Base-by-base conservation (phyloP, 2,888 invertebrate species). In the Disparrhopalites patrizii region DNA sequence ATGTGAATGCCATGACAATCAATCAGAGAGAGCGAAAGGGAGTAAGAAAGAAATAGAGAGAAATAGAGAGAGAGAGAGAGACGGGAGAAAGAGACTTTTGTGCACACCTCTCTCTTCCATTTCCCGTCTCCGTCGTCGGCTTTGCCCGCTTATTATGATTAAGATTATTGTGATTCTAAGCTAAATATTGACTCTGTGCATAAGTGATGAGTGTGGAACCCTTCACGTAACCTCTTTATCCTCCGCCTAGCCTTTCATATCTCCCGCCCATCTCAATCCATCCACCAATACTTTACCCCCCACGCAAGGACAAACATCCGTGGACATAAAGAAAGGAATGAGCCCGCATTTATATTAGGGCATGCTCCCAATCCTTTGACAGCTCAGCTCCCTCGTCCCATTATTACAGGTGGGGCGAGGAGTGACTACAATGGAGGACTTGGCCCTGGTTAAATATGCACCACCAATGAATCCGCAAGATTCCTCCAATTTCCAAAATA, bases 151-250 rank as follows among this genome's bases (percentile, higher is more conserved):
- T n/a, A n/a, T n/a, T n/a, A n/a, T n/a, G n/a, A n/a, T n/a, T n/a
- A n/a, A n/a, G n/a, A n/a, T n/a, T n/a, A n/a, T n/a, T n/a, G n/a
- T n/a, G n/a, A 60, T 47, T 43, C 60, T 40, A 60, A 31, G 31
- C 43, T 60, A 60, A 60, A 60, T 60, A 60, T 60, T 60, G 43
- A 47, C n/a, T 18, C 47, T 40, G 60, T 40, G 60, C 43, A 60
- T 60, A 60, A 60, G 40, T 60, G 43, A 60, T 60, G 13, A 60
- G 30, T 40, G 38, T n/a, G 36, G 8, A n/a, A n/a, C n/a, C n/a
- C n/a, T n/a, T n/a, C n/a, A n/a, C n/a, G n/a, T n/a, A n/a, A n/a
- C n/a, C n/a, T 43, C 20, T 4, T 15, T 43, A 5, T 18, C 43
- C 43, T 4, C 43, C 5, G 15, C 43, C 15, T 15, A 15, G 8